Conservation (phyloP, 2,797 vertebrate genomes). For the Pogoniulus pusillus region DNA sequence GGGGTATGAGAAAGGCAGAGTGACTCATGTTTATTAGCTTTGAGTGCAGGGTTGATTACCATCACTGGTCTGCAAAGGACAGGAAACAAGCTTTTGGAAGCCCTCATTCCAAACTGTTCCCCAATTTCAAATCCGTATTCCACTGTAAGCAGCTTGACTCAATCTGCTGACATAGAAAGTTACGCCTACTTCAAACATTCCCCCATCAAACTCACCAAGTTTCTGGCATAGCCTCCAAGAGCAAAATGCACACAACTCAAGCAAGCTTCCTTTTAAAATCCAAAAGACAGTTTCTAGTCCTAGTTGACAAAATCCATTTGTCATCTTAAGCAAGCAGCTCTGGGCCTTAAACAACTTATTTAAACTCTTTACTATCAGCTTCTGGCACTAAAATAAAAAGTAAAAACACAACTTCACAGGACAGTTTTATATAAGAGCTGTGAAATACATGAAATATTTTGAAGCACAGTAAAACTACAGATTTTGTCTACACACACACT, state of each 20-base stretch:
- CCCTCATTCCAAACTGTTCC: background rate
- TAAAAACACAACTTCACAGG: background rate
- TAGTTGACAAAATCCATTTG: background rate
- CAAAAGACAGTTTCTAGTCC: background rate
- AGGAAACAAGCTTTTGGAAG: background rate
- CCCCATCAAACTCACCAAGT: background rate
- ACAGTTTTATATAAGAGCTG: background rate
- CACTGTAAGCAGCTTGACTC: background rate
- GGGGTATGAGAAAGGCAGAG: background rate
- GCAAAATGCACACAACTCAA: background rate
- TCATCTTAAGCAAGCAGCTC: background rate
- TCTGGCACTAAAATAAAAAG: conserved; percentile 1
- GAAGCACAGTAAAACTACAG: background rate
- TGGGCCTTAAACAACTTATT: background rate
- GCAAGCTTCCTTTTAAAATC: background rate
- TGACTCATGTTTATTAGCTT: background rate
- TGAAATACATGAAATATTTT: background rate
- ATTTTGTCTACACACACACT: background rate
- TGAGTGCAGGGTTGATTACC: background rate
- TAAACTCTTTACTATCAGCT: background rate
- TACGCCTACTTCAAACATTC: background rate
- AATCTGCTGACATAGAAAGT: background rate
- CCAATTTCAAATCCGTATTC: background rate
- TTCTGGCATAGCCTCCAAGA: background rate
- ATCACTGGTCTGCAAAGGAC: background rate